Conservation (phyloP, 2,797 vertebrate genomes). For the Arrhamphus sclerolepis region DNA sequence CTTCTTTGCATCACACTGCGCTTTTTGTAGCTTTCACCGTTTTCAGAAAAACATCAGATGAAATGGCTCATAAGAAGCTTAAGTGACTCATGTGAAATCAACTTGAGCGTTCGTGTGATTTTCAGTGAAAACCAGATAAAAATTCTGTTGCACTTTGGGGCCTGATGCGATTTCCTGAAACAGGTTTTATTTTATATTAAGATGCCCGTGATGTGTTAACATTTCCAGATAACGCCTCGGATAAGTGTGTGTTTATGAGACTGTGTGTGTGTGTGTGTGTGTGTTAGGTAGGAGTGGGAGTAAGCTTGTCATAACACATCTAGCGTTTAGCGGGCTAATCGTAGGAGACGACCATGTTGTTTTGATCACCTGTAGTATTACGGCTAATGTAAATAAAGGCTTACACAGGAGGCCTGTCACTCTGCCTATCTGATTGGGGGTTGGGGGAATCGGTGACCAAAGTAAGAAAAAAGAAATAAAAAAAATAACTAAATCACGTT, state of each 20-base stretch:
- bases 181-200: constrained; percentile 40
- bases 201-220: constrained; percentile 31
- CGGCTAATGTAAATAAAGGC: constrained; percentile 77
- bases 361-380: constrained; percentile 80
- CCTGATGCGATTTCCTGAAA: constrained; percentile 26
- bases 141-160: constrained; percentile 19
- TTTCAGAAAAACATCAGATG: constrained; percentile 1
- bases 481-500: no score
- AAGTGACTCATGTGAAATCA: constrained; percentile 59
- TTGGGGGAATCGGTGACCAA: constrained; percentile 19
- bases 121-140: constrained; percentile 26
- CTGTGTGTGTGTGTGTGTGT: constrained; percentile 24
- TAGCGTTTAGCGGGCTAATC: constrained; percentile 67
- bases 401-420: constrained; percentile 69
- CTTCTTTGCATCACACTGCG: no score
- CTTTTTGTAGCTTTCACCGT: background rate
- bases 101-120: constrained; percentile 33
- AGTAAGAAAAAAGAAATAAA: no score
- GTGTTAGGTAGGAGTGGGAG: constrained; percentile 59
- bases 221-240: constrained; percentile 46
- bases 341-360: constrained; percentile 75
- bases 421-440: constrained; percentile 48
- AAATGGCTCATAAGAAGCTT: constrained; percentile 51
- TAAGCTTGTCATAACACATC: constrained; percentile 78
- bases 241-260: constrained; percentile 35